These are phyloP conservation scores for Eucriotettix oculatus DNA, from an alignment of 2,888 invertebrate genomes.

Conservation along the genomic window DNA sequence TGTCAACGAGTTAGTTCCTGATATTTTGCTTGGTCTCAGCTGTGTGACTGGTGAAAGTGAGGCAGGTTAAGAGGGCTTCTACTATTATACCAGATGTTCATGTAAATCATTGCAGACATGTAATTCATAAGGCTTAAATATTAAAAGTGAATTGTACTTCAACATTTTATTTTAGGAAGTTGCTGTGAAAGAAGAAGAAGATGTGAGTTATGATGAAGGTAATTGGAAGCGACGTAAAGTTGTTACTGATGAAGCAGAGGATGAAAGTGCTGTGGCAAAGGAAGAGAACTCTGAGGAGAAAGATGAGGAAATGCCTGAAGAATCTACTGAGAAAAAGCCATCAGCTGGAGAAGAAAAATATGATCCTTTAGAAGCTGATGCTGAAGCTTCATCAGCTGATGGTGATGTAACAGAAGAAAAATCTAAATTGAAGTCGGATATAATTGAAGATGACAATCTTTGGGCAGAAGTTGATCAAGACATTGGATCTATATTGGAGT, in stretches of 20 bases:
- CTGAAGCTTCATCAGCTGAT: constrained; percentile 1
- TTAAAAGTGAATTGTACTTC: no score
- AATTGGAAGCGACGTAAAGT: constrained; percentile 9
- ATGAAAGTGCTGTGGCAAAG: constrained; percentile 11
- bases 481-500: constrained; percentile 3
- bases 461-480: constrained; percentile 6
- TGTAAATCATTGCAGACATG: no score
- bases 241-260: neutral
- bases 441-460: neutral
- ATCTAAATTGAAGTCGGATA: neutral
- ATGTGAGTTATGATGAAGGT: constrained; percentile 14
- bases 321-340: constrained; percentile 6
- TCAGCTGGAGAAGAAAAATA: constrained; percentile 12
- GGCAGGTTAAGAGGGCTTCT: no score
- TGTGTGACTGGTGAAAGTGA: no score
- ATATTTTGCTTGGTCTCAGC: no score
- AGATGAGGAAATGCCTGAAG: no score
- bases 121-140: no score
- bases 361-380: constrained; percentile 14
- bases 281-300: constrained; percentile 20
- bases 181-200: constrained; percentile 14
- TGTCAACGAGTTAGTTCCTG: no score
- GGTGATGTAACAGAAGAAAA: neutral
- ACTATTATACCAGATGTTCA: no score
- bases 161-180: no score